Percentiles rank a stretch among this genome's conserved stretches.
These are phyloP conservation scores for Lepidocolaptes lacrymiger DNA, from an alignment of 2,797 vertebrate species.

Conservation along the genomic window DNA sequence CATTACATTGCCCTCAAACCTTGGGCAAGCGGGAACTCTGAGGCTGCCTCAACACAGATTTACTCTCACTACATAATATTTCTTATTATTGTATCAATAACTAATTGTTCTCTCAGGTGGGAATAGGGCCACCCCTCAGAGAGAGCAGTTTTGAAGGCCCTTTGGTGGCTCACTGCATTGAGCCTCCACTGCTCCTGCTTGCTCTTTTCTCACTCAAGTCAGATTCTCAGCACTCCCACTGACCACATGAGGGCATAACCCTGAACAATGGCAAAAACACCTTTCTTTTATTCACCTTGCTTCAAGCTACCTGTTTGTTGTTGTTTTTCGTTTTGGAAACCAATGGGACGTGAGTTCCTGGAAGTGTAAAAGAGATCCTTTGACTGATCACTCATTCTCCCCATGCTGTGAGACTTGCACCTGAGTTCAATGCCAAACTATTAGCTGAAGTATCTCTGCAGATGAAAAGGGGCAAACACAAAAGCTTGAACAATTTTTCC, in stretches of 20 bases:
- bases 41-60: not conserved
- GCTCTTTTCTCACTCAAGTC: not conserved
- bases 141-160: not conserved
- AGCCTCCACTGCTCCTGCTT: not conserved
- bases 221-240: not conserved
- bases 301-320: not conserved
- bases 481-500: not conserved
- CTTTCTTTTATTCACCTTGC: not conserved
- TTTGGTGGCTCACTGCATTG: accelerated
- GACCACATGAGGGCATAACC: not conserved
- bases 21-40: not conserved
- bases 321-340: not conserved
- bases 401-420: not conserved
- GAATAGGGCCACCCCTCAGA: not conserved
- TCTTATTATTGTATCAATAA: not conserved
- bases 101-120: not conserved
- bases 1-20: not conserved
- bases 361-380: not conserved
- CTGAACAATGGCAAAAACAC: not conserved
- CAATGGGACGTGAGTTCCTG: not conserved
- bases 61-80: not conserved
- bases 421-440: not conserved
- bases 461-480: not conserved
- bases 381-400: not conserved
- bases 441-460: not conserved